Base-by-base conservation (phyloP, 2,888 invertebrate species). In the Odontomyia ornata region DNA sequence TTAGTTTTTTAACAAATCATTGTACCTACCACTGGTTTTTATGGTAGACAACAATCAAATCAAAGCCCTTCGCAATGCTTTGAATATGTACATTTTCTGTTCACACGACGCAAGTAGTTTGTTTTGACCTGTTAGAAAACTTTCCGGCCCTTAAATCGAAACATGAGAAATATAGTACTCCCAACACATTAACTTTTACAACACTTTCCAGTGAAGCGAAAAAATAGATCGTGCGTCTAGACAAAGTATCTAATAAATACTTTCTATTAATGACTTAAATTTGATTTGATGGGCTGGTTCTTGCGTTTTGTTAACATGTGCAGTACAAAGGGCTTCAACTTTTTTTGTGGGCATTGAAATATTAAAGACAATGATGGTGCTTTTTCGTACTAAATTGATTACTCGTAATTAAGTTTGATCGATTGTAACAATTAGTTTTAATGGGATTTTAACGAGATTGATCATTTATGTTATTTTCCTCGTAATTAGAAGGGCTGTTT, bases 341-440 rank as follows among this genome's bases (percentile, higher is more conserved):
- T 52, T 9, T 15, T 52, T 18, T 52, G 4, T 52, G 52, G 7
- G n/a, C n/a, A n/a, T 36, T 36, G 36, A 36, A 36, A 9, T 36
- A 9, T n/a, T n/a, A n/a, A n/a, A n/a, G 43, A 43, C 13, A 43
- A 43, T 43, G 43, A 43, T 43, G 43, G 13, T 43, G n/a, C n/a
- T 43, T 43, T 7, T 9, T 43, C 7, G 43, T 52, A 52, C n/a
- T 52, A 52, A 52, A 52, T 52, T 52, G 52, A 52, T 52, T 52
- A 15, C 18, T 52, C 13, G n/a, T 52, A 52, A 52, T 52, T 52
- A 9, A 15, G 52, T 13, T 52, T 52, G 52, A 52, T 52, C 52
- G 52, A 52, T 52, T 52, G 52, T 13, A 52, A n/a, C 15, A 52
- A 52, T 52, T 52, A 52, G 52, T 52, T 52, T 52, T 15, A n/a